These are phyloP conservation scores for Myotis yumanensis DNA, from an alignment of 2,113 vertebrate genomes.

Conservation along the genomic window DNA sequence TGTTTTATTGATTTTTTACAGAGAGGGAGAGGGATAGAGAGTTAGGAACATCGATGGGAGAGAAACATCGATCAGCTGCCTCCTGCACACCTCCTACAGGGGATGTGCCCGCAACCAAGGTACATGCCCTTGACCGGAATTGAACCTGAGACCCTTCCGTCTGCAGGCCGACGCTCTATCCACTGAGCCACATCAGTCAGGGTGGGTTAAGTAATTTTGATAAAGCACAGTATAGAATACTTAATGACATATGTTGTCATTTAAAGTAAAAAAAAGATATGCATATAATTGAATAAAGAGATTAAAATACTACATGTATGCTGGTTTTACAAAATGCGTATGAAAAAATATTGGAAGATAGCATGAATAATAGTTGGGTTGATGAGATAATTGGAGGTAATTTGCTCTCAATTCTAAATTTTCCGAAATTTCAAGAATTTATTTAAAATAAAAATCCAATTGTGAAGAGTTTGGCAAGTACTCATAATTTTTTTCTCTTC, in stretches of 20 bases:
- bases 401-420: neutral
- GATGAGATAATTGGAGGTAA: neutral
- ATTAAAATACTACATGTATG: neutral
- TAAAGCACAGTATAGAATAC: neutral
- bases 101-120: no score
- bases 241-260: neutral
- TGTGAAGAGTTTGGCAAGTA: neutral
- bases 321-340: constrained; percentile 10
- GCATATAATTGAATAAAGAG: neutral
- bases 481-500: neutral
- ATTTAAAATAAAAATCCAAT: constrained; percentile 21
- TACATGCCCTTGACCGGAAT: no score
- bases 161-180: no score
- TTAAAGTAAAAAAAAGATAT: constrained; percentile 9
- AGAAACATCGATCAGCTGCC: no score
- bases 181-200: no score
- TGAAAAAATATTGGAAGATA: neutral
- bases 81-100: no score
- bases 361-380: neutral
- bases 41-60: no score
- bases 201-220: neutral
- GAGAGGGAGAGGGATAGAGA: no score
- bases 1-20: no score
- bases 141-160: no score
- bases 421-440: constrained; percentile 26